Percentiles rank a stretch among this genome's conserved stretches.
phyloP scores from a whole-genome alignment of 2,113 vertebrate species.

The Lucifuga dentata region DNA sequence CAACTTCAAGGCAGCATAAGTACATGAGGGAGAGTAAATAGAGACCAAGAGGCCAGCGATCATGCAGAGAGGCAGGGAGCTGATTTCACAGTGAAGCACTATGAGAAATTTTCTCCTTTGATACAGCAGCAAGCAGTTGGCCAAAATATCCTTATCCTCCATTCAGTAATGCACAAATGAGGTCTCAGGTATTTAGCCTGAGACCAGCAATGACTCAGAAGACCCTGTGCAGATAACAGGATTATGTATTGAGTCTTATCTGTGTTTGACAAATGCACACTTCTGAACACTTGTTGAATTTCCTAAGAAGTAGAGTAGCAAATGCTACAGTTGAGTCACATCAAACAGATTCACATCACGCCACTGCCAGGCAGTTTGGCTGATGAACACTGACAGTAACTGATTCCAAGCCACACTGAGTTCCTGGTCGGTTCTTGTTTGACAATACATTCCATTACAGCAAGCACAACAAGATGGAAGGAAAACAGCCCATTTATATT shows the following conservation, averaged over 20 bases:
- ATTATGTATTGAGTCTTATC: constrained; percentile 1
- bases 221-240: constrained; percentile 17
- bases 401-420: constrained; percentile 29
- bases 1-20: constrained; percentile 36
- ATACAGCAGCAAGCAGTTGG: constrained; percentile 39
- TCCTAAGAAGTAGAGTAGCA: neutral
- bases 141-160: constrained; percentile 48
- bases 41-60: constrained; percentile 9
- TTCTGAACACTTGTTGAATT: constrained; percentile 36
- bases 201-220: constrained; percentile 38
- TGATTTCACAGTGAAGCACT: constrained; percentile 31
- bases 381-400: constrained; percentile 43
- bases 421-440: constrained; percentile 41
- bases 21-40: constrained; percentile 40
- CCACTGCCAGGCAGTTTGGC: constrained; percentile 1
- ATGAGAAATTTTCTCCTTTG: constrained; percentile 29
- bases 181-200: constrained; percentile 61
- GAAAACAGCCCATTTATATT: constrained; percentile 35
- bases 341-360: constrained; percentile 30
- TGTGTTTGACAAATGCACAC: neutral
- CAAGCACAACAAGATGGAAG: constrained; percentile 19
- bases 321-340: constrained; percentile 5
- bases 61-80: neutral
- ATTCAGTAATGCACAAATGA: constrained; percentile 53
- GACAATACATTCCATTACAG: constrained; percentile 38